These are phyloP conservation scores for Osmerus mordax DNA, from an alignment of 2,113 vertebrate genomes.

Conservation along the genomic window DNA sequence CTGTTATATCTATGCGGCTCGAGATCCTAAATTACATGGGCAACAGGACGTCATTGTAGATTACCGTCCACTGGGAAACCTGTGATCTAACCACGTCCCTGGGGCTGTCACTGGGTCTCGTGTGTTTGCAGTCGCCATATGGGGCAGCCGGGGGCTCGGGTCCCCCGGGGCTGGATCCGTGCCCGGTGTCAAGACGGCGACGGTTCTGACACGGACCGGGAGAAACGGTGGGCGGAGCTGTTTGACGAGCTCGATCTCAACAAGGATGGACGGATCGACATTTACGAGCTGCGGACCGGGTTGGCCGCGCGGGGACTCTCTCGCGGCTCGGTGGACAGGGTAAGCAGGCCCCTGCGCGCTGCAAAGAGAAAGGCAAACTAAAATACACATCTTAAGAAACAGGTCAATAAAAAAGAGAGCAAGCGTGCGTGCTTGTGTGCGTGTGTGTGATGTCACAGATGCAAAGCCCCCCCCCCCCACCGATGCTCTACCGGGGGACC, in stretches of 20 bases:
- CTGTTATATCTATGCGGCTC: too few relatives aligned
- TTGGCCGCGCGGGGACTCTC: conserved; percentile 73
- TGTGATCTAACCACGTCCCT: background rate
- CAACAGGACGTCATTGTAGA: too few relatives aligned
- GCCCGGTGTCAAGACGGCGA: conserved; percentile 59
- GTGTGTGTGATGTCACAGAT: conserved; percentile 8
- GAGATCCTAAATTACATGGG: too few relatives aligned
- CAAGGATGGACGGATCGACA: conserved; percentile 83
- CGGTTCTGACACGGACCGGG: conserved; percentile 63
- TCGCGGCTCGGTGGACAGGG: conserved; percentile 63
- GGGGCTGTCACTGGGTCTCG: conserved; percentile 4
- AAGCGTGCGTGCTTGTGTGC: background rate
- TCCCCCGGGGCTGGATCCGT: conserved; percentile 26
- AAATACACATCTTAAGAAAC: too few relatives aligned
- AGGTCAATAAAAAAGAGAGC: background rate
- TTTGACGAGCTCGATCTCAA: conserved; percentile 87
- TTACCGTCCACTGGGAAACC: too few relatives aligned
- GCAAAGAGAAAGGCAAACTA: background rate
- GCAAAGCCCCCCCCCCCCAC: background rate
- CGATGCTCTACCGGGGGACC: too few relatives aligned
- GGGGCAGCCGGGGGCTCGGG: conserved; percentile 34
- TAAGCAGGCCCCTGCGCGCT: conserved; percentile 29
- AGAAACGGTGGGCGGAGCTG: conserved; percentile 74
- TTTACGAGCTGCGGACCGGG: conserved; percentile 78
- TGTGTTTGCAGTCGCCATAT: conserved; percentile 29